Evolutionary conservation across 2,113 vertebrate genomes (phyloP).

Genomic region (Campylomormyrus tamandua): DNA sequence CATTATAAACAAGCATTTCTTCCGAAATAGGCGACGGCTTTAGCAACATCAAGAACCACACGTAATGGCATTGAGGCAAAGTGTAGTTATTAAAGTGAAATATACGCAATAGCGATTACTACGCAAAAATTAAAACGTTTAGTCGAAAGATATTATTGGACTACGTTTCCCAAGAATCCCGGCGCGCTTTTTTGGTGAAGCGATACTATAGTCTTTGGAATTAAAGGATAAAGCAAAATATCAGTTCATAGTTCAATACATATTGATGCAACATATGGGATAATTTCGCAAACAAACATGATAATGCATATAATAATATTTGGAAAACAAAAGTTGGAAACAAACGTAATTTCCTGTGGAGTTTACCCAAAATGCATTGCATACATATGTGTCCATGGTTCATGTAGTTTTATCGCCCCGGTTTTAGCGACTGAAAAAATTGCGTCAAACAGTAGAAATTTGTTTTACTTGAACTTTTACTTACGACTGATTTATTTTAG

Average conservation of each 20-base stretch:
- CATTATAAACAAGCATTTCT: background rate
- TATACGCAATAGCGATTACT: background rate
- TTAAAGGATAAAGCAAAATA: background rate
- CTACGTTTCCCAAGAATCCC: background rate
- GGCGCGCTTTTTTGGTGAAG: background rate
- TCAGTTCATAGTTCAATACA: background rate
- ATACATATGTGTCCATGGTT: background rate
- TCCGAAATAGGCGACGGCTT: background rate
- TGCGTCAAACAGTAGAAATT: background rate
- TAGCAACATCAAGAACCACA: background rate
- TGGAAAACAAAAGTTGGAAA: background rate
- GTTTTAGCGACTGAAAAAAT: background rate
- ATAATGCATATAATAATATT: background rate
- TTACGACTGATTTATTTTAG: background rate
- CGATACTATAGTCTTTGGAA: background rate
- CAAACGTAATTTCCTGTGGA: background rate
- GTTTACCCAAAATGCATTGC: background rate
- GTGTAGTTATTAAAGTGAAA: background rate
- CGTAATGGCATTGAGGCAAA: background rate
- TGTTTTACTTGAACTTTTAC: background rate
- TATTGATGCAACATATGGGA: background rate
- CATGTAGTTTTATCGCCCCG: background rate
- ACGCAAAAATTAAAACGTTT: constrained; percentile 9
- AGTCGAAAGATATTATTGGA: background rate
- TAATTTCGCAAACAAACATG: background rate